These are phyloP conservation scores for Lipotes vexillifer DNA, from an alignment of 2,113 vertebrate species.

Conservation along the genomic window DNA sequence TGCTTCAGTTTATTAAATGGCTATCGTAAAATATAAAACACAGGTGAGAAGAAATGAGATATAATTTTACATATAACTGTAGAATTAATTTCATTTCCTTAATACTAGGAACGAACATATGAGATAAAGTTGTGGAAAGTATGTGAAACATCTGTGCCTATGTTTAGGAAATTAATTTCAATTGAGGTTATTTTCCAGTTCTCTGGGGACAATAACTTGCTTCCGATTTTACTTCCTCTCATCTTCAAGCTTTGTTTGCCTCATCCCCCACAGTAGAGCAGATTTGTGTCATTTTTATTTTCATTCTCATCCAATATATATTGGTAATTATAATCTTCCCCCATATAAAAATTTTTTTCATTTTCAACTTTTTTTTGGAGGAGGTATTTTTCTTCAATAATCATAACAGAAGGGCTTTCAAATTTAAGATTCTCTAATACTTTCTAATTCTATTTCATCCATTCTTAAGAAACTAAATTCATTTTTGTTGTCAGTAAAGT, in stretches of 20 bases:
- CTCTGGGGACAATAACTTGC: background rate
- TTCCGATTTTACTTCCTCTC: background rate
- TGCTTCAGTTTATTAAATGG: background rate
- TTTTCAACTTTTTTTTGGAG: background rate
- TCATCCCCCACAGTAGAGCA: background rate
- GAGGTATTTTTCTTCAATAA: background rate
- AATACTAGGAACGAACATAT: background rate
- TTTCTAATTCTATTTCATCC: background rate
- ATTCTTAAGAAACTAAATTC: background rate
- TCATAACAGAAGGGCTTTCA: background rate
- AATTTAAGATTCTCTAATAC: background rate
- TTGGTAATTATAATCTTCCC: background rate
- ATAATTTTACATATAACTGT: background rate
- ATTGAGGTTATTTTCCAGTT: background rate
- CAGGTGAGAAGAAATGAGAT: background rate
- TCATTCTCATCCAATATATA: background rate
- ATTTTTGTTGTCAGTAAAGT: background rate
- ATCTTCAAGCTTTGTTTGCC: background rate
- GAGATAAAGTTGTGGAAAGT: background rate
- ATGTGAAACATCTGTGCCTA: background rate
- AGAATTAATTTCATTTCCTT: background rate
- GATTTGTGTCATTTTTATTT: background rate
- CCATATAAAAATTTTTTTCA: background rate
- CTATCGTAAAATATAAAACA: background rate
- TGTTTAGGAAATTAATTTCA: background rate